Base-by-base conservation (phyloP, 2,797 vertebrate genomes). In the Corythornis leucogaster region DNA sequence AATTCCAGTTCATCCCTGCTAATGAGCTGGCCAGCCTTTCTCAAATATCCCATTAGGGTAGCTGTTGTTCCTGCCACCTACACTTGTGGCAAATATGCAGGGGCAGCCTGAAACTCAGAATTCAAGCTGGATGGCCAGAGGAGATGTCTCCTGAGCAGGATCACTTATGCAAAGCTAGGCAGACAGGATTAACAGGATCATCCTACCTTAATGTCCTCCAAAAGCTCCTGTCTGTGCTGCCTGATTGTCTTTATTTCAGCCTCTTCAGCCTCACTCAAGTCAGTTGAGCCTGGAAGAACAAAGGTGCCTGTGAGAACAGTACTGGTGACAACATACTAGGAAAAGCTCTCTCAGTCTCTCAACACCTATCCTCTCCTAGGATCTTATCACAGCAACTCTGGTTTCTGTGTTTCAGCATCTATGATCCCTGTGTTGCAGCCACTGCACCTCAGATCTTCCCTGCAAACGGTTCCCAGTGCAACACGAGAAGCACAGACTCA, bases 151-250 rank as follows among this genome's bases (percentile, higher is more conserved):
- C 35, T n/a, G 12, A 40, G 21, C 50, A 69, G 33, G 6, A 92
- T 31, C 35, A 66, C 6, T 83, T 87, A 46, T 70, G 20, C 48
- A 82, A 81, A 24, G 28, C 31, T 25, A 61, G 21, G 46, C 33
- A 67, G 67, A 50, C 20, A 40, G 13, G 5, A 82, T 9, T 26
- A 88, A 50, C 28, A 54, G 8, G 24, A 46, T 40, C 33, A 7
- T 57, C 17, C 80, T 93, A 98, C 98, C 98, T 97, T 93, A 87
- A 98, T 98, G 77, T 98, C 98, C 18, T 97, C 97, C 93, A 98
- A 81, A 42, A 98, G 97, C 42, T 96, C 96, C 51, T 95, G 80
- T 69, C 64, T 97, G 80, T 96, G 98, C 84, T 96, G 89, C 63
- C 86, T 97, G 91, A 98, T 98, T 22, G 20, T 63, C 80, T 98